Base-by-base conservation (phyloP, 2,888 invertebrate species). In the Homarus gammarus region DNA sequence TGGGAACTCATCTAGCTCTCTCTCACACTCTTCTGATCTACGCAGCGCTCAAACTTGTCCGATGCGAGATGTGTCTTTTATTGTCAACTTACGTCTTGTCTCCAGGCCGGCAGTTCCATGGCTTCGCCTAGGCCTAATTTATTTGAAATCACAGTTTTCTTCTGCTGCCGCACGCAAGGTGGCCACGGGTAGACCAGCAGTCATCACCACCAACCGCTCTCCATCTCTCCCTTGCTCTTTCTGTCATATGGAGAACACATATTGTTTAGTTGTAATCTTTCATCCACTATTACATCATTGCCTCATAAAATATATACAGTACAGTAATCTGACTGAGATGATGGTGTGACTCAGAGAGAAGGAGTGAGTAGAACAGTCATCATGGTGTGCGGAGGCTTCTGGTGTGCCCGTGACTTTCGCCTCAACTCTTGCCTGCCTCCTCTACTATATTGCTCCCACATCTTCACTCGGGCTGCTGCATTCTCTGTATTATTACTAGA, bases 401-500 rank as follows among this genome's bases (percentile, higher is more conserved):
- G 70, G 27, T 70, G 27, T 44, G 5, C 70, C 70, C 49, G 78
- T 33, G 18, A 18, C 78, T 33, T 27, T 22, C 31, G 82, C 70
- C 82, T 49, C 75, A 64, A 56, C 61, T 75, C 36, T 40, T 73
- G 84, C 84, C 84, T 84, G 75, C 84, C 56, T 51, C 73, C 68
- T 68, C 49, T 64, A 33, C 64, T 61, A 12, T 40, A 68, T 72
- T 51, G 31, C 33, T 27, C 78, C 85, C 61, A 61, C 78, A 78
- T 85, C 85, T 85, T 78, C 85, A 85, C 82, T 82, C 44, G 44
- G 82, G 82, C 82, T 82, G 36, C 68, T 68, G 64, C 68, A 82
- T 75, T 78, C 44, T 61, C 77, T 77, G 31, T 73, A 78, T 33
- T 78, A 49, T 78, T 61, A 36, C 49, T 75, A 73, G 75, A 51